Percentiles rank a stretch among this genome's conserved stretches.
phyloP scores from a whole-genome alignment of 2,888 invertebrate species.

The Volucella bombylans region DNA sequence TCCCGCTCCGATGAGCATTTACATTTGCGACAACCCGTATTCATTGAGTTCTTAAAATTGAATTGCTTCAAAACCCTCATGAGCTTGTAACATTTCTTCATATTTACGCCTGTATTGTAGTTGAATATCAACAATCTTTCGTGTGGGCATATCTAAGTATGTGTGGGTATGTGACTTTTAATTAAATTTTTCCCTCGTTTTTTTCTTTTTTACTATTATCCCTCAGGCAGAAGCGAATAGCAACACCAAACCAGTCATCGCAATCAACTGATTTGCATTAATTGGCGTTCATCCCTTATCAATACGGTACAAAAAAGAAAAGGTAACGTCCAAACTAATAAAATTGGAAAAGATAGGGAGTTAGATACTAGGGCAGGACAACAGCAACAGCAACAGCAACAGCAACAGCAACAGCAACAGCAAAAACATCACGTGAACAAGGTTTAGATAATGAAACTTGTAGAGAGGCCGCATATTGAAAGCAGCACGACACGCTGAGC shows the following conservation, averaged over 20 bases:
- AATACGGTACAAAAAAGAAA: constrained; percentile 1
- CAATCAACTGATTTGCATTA: constrained; percentile 66
- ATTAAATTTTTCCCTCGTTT: constrained; percentile 60
- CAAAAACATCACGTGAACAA: constrained; percentile 36
- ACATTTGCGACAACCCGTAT: constrained; percentile 27
- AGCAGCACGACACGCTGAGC: constrained; percentile 59
- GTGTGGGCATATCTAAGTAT: not conserved
- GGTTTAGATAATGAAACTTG: constrained; percentile 56
- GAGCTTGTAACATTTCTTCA: not conserved
- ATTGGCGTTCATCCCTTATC: constrained; percentile 71
- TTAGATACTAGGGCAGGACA: constrained; percentile 18
- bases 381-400: no score
- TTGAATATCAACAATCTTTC: not conserved
- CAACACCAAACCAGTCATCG: constrained; percentile 19
- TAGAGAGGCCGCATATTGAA: constrained; percentile 38
- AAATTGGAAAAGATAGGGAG: constrained; percentile 4
- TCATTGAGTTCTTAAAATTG: constrained; percentile 15
- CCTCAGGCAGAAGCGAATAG: constrained; percentile 23
- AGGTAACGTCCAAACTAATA: constrained; percentile 13
- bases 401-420: no score
- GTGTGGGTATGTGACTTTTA: constrained; percentile 46
- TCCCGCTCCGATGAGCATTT: not conserved
- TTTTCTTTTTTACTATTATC: not conserved
- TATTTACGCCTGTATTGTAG: not conserved
- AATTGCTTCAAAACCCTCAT: constrained; percentile 32